phyloP scores from a whole-genome alignment of 2,113 vertebrate species.

The Prinia subflava region DNA sequence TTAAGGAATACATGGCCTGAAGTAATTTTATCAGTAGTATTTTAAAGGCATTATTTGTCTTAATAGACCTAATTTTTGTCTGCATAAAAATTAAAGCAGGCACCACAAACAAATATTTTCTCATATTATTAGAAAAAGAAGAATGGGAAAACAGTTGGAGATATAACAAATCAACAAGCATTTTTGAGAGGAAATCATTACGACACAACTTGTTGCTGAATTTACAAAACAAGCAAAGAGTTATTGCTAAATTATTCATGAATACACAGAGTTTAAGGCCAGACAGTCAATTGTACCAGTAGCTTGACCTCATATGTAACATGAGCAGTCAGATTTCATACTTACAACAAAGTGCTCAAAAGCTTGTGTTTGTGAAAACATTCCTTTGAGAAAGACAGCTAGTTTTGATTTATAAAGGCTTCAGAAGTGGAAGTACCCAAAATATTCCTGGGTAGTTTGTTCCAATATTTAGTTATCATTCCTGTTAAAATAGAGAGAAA shows the following conservation, averaged over 20 bases:
- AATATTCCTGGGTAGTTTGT: background rate
- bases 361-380: background rate
- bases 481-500: background rate
- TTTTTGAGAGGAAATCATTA: background rate
- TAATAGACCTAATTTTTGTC: background rate
- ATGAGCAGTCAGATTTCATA: background rate
- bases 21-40: background rate
- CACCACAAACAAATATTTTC: background rate
- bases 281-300: background rate
- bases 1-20: background rate
- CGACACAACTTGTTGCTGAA: background rate
- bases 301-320: background rate
- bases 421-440: background rate
- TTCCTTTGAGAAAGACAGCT: background rate
- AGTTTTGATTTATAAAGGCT: background rate
- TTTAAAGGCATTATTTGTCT: background rate
- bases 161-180: background rate
- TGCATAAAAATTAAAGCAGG: background rate
- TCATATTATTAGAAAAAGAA: background rate
- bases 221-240: background rate
- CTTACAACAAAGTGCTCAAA: background rate
- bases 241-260: constrained; percentile 22
- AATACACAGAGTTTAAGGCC: background rate
- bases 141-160: background rate
- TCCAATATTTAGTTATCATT: background rate